Conservation (phyloP, 2,113 vertebrate species). For the Galbula dea region DNA sequence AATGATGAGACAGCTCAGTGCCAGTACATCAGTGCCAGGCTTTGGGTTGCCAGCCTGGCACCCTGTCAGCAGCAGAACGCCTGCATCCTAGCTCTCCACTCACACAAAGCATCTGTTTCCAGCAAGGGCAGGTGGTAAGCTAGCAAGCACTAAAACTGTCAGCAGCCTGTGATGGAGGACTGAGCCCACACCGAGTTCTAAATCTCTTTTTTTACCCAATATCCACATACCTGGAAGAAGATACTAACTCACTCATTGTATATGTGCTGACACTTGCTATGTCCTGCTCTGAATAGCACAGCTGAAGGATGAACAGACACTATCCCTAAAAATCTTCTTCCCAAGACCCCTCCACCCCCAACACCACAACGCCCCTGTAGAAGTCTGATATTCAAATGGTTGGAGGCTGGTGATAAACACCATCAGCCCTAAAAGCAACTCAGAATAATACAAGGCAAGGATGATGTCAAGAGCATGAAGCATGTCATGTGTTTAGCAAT, state of each 20-base stretch:
- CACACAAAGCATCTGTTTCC: neutral
- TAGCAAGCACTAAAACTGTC: neutral
- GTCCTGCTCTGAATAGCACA: neutral
- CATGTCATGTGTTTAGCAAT: fast-evolving
- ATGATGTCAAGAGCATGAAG: neutral
- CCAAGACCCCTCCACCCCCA: neutral
- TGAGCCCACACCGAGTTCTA: neutral
- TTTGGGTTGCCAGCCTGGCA: neutral
- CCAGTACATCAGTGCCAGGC: neutral
- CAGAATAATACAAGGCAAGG: neutral
- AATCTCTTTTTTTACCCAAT: neutral
- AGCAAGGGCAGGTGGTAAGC: neutral
- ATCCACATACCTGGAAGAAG: neutral
- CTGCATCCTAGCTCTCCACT: neutral
- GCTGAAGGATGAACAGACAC: neutral
- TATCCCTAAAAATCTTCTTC: neutral
- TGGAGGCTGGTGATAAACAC: neutral
- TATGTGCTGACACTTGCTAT: neutral
- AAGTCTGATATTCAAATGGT: neutral
- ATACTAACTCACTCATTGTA: neutral
- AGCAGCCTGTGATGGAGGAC: neutral
- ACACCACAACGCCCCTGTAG: neutral
- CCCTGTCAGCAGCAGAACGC: neutral
- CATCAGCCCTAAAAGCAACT: neutral
- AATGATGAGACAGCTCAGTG: neutral